Percentiles rank a stretch among this genome's conserved stretches.
Conservation (phyloP, 2,888 invertebrate species). For the Chaitophorus viminalis region DNA sequence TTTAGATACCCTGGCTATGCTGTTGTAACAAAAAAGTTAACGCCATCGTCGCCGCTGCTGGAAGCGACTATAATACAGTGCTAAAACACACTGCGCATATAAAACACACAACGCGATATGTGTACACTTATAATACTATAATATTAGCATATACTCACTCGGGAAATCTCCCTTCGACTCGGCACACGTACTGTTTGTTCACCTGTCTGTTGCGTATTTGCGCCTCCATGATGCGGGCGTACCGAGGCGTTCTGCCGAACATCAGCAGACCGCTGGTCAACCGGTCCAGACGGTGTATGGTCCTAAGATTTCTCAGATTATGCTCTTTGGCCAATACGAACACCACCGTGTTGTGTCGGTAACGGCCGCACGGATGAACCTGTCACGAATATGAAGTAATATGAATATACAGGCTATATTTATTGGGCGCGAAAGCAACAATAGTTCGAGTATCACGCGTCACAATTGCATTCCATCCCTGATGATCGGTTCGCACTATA, state of each 20-base stretch:
- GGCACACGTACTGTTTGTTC: constrained; percentile 93
- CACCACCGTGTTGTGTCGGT: constrained; percentile 95
- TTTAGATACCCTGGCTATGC: no score
- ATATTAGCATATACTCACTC: constrained; percentile 73
- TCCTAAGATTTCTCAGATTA: constrained; percentile 90
- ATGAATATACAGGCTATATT: no score
- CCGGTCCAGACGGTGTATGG: constrained; percentile 95
- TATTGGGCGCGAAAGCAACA: no score
- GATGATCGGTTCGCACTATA: no score
- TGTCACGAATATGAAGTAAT: constrained; percentile 67
- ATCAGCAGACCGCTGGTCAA: constrained; percentile 93
- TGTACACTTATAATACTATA: no score
- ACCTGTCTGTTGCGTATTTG: constrained; percentile 93
- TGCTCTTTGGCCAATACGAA: constrained; percentile 97
- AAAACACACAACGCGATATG: no score
- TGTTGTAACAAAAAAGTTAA: no score
- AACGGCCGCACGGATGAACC: constrained; percentile 98
- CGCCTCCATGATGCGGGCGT: constrained; percentile 94
- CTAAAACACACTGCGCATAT: no score
- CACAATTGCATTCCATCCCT: neutral
- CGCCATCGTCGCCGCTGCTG: no score
- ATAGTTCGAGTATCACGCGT: neutral
- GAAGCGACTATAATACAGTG: no score
- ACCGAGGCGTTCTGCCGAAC: constrained; percentile 92
- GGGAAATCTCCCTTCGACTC: constrained; percentile 93